phyloP scores from a whole-genome alignment of 2,888 invertebrate genomes.

The Netelia inedita region DNA sequence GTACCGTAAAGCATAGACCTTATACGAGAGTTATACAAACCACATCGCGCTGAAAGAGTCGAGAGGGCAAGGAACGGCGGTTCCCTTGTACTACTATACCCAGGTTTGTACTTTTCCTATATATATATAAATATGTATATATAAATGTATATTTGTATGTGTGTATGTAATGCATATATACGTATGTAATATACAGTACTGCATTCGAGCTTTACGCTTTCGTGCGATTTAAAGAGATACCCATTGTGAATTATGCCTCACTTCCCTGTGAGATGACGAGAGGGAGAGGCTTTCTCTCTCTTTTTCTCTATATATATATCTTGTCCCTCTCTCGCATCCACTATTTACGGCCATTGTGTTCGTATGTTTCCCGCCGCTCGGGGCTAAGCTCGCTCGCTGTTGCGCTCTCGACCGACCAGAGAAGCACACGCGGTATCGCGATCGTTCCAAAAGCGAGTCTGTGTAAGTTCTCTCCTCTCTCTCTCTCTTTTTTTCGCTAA shows the following conservation, averaged over 20 bases:
- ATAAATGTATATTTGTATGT: constrained; percentile 14
- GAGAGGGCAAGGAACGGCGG: constrained; percentile 44
- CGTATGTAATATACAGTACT: constrained; percentile 47
- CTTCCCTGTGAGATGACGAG: constrained; percentile 80
- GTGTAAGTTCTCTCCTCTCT: constrained; percentile 57
- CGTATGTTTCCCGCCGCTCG: constrained; percentile 72
- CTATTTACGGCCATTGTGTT: constrained; percentile 82
- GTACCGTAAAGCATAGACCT: constrained; percentile 65
- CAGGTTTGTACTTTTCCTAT: constrained; percentile 25
- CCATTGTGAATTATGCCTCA: constrained; percentile 81
- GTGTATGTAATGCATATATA: constrained; percentile 44
- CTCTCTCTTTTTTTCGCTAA: constrained; percentile 2
- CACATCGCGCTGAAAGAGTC: constrained; percentile 53
- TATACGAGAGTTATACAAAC: constrained; percentile 66
- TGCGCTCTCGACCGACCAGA: constrained; percentile 41
- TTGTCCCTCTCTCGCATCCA: constrained; percentile 74
- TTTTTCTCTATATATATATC: constrained; percentile 10
- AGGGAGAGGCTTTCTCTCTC: constrained; percentile 49
- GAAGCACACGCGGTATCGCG: constrained; percentile 71
- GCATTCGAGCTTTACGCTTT: constrained; percentile 79
- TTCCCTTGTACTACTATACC: constrained; percentile 46
- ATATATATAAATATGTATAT: neutral
- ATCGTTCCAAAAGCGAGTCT: constrained; percentile 76
- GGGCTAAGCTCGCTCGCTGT: constrained; percentile 71
- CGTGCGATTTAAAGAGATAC: constrained; percentile 81